Conservation (phyloP, 1,140 invertebrate genomes). For the Drosophila sproati region DNA sequence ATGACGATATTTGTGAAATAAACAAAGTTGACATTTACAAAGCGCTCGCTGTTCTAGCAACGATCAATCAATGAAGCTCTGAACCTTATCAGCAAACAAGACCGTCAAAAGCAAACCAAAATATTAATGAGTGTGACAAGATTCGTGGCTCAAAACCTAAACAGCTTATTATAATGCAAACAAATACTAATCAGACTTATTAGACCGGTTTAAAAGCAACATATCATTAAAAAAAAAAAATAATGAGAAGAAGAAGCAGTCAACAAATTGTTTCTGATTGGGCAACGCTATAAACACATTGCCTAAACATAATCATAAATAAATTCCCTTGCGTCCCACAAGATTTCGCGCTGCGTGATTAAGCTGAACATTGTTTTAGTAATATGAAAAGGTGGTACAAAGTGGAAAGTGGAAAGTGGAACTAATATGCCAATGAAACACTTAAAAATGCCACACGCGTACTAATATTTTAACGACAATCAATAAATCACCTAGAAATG, state of each 20-base stretch:
- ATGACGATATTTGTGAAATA: conserved; percentile 33
- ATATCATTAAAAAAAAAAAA: not conserved
- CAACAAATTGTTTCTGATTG: conserved; percentile 8
- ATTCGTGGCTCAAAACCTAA: not conserved
- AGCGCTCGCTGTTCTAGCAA: conserved; percentile 35
- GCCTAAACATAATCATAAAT: too few species aligned
- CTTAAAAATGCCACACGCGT: conserved; percentile 40
- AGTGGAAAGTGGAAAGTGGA: not conserved
- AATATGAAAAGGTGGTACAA: not conserved
- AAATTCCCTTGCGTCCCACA: too few species aligned
- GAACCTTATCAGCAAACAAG: conserved; percentile 20
- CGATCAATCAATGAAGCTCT: conserved; percentile 49
- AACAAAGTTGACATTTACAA: conserved; percentile 62
- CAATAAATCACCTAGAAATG: conserved; percentile 50
- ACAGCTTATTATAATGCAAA: conserved; percentile 21
- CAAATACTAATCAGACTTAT: not conserved
- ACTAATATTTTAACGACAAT: conserved; percentile 35
- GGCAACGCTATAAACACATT: conserved; percentile 5
- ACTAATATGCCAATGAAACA: conserved; percentile 5
- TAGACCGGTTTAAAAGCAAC: conserved; percentile 9
- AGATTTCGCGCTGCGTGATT: too few species aligned
- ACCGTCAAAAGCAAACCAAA: conserved; percentile 24
- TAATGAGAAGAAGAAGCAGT: not conserved
- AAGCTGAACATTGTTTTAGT: conserved; percentile 1
- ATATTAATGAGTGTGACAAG: conserved; percentile 29